Percentiles rank a stretch among this genome's conserved stretches.
phyloP scores from a whole-genome alignment of 2,888 invertebrate genomes.

The Phorcus lineatus region DNA sequence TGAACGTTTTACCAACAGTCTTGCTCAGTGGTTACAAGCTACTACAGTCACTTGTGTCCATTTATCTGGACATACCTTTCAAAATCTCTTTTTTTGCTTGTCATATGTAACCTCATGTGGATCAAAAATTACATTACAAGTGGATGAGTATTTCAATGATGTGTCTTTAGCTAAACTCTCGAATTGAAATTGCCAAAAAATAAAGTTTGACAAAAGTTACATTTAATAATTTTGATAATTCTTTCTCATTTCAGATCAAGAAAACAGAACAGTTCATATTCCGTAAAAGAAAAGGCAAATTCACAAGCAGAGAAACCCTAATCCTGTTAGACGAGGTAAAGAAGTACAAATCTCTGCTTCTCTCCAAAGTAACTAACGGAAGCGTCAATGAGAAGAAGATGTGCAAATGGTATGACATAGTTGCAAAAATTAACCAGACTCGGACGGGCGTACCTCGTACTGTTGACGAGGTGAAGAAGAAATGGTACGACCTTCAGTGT shows the following conservation, averaged over 20 bases:
- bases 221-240: not conserved
- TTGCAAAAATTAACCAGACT: not conserved
- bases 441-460: not conserved
- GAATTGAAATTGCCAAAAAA: no score
- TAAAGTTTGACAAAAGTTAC: no score
- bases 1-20: no score
- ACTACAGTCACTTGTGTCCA: no score
- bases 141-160: no score
- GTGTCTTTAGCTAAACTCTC: no score
- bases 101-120: no score
- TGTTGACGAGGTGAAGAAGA: conserved; percentile 6
- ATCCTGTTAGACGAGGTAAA: not conserved
- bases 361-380: not conserved
- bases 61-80: no score
- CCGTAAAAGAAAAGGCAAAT: conserved; percentile 9
- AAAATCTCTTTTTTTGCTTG: no score
- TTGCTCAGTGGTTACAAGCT: no score
- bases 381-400: not conserved
- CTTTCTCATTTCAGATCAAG: not conserved
- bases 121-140: no score
- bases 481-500: conserved; percentile 20
- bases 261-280: not conserved
- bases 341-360: not conserved
- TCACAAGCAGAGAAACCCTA: not conserved
- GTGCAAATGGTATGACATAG: not conserved